These are phyloP conservation scores for Athalia cordata DNA, from an alignment of 2,888 invertebrate genomes.

Conservation along the genomic window DNA sequence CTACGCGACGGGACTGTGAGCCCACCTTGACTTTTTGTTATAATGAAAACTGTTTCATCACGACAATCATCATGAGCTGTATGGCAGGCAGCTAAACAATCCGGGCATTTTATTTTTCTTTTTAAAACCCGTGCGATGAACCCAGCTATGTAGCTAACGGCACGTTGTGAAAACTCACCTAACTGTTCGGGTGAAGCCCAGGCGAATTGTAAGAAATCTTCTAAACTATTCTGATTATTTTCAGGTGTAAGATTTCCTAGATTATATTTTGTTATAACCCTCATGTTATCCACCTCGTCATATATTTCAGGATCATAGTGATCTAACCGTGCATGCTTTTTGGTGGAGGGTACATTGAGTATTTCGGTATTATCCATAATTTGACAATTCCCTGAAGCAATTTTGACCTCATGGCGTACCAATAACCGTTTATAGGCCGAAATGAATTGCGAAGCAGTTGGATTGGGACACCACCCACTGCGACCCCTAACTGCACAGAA, in stretches of 20 bases:
- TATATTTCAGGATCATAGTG: conserved; percentile 26
- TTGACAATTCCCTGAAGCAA: no score
- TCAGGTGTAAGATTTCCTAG: conserved; percentile 45
- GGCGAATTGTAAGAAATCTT: neutral
- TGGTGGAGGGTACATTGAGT: no score
- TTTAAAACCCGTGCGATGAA: conserved; percentile 17
- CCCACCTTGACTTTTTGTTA: conserved; percentile 44
- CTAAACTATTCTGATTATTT: conserved; percentile 51
- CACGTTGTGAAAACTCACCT: no score
- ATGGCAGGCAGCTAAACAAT: conserved; percentile 40
- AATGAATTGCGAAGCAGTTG: no score
- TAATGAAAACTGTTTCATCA: conserved; percentile 14
- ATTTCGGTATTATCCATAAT: no score
- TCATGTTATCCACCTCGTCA: conserved; percentile 8
- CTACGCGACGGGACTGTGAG: conserved; percentile 46
- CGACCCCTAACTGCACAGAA: no score
- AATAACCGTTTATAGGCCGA: no score
- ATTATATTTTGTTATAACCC: conserved; percentile 23
- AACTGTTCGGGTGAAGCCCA: no score
- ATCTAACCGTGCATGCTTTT: no score
- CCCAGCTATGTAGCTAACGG: no score
- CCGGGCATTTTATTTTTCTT: conserved; percentile 43
- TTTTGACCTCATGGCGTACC: no score
- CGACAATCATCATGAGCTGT: conserved; percentile 9
- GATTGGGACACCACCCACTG: no score